phyloP scores from a whole-genome alignment of 1,140 invertebrate genomes.

The Aphis craccivora region DNA sequence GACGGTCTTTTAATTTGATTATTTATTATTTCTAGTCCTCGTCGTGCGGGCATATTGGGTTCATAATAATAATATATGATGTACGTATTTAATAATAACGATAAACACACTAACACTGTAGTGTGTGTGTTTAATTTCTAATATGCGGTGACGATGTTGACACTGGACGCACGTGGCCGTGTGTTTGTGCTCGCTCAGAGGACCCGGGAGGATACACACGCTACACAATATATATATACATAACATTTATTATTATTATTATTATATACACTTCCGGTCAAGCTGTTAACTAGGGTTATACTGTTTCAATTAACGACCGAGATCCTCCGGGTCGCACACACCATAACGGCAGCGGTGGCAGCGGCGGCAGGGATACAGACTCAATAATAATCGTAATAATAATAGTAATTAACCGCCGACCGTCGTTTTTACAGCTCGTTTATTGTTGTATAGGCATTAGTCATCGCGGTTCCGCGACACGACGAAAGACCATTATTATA shows the following conservation, averaged over 20 bases:
- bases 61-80: background rate
- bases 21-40: background rate
- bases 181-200: background rate
- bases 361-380: background rate
- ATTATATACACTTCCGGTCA: conserved; percentile 30
- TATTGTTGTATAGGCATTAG: background rate
- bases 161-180: conserved; percentile 1
- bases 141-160: conserved; percentile 20
- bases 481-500: background rate
- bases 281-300: conserved; percentile 35
- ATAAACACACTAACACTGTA: background rate
- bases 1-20: background rate
- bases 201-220: background rate
- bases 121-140: background rate
- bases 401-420: background rate
- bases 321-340: background rate
- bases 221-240: background rate
- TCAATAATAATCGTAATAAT: background rate
- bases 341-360: background rate
- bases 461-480: background rate
- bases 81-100: background rate
- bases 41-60: background rate
- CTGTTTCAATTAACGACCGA: conserved; percentile 40
- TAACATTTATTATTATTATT: background rate
- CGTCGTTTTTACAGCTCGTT: background rate